Conservation (phyloP, 1,140 invertebrate genomes). For the Pseudomyrmex flavicornis region DNA sequence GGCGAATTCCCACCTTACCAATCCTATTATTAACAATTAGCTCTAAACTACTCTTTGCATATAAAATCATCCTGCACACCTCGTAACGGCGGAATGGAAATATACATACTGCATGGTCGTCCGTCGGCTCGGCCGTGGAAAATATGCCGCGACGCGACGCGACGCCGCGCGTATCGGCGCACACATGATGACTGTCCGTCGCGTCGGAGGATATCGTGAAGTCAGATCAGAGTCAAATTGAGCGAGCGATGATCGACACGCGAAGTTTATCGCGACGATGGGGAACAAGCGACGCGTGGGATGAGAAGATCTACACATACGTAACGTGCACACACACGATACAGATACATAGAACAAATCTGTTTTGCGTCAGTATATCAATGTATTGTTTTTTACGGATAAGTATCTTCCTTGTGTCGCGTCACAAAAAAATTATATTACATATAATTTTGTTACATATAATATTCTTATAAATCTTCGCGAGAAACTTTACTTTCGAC, state of each 20-base stretch:
- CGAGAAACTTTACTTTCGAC: conserved; percentile 15
- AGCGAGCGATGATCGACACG: conserved; percentile 1
- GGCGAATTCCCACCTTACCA: conserved; percentile 85
- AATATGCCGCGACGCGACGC: conserved; percentile 68
- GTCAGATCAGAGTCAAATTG: conserved; percentile 12
- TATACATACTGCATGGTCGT: conserved; percentile 85
- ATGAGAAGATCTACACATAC: too few relatives aligned
- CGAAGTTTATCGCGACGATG: background rate
- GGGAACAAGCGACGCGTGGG: background rate
- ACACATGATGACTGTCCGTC: background rate
- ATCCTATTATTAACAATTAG: conserved; percentile 86
- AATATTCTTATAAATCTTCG: background rate
- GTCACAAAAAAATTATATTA: background rate
- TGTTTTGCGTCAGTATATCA: background rate
- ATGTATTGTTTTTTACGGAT: background rate
- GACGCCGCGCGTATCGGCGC: conserved; percentile 44
- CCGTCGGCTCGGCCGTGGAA: conserved; percentile 75
- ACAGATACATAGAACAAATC: background rate
- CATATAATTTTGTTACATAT: background rate
- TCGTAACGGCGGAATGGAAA: conserved; percentile 85
- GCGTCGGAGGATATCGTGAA: conserved; percentile 12
- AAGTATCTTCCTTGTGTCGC: background rate
- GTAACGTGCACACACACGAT: background rate
- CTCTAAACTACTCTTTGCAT: conserved; percentile 86
- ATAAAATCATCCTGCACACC: conserved; percentile 83